phyloP scores from a whole-genome alignment of 2,113 vertebrate species.

The Lanius ludovicianus region DNA sequence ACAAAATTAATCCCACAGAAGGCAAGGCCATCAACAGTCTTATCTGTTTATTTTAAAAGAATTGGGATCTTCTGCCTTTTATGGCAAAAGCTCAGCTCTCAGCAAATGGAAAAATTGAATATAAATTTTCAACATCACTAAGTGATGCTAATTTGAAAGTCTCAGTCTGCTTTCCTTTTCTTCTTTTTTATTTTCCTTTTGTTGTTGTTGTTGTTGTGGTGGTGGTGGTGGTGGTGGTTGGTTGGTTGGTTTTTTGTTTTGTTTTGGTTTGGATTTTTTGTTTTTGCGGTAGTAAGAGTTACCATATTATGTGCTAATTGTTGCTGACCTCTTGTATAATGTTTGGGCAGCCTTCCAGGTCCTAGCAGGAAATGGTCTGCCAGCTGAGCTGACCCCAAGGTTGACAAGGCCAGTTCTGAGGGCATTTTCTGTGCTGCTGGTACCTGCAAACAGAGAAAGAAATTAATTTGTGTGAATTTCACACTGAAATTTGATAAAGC shows the following conservation, averaged over 20 bases:
- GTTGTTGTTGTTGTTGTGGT: not conserved
- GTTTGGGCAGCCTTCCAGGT: not conserved
- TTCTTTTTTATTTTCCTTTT: not conserved
- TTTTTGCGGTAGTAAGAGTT: not conserved
- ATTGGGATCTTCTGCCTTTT: not conserved
- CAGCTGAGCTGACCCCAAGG: not conserved
- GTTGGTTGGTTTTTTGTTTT: too few species aligned
- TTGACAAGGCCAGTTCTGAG: not conserved
- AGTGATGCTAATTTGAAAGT: not conserved
- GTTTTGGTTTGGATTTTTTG: too few species aligned
- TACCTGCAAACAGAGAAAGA: not conserved
- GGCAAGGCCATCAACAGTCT: constrained; percentile 1
- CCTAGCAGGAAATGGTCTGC: not conserved
- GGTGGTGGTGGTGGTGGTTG: too few species aligned
- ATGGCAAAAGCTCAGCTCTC: constrained; percentile 11
- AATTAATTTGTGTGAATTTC: not conserved
- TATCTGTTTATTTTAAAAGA: constrained; percentile 24
- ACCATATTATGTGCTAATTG: not conserved
- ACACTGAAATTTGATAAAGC: not conserved
- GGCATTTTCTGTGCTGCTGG: not conserved
- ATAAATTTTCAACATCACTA: not conserved
- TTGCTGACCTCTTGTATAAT: not conserved
- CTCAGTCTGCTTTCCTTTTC: not conserved
- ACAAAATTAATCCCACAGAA: constrained; percentile 31
- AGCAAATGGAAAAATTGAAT: not conserved